These are phyloP conservation scores for Rhinella marina DNA, from an alignment of 2,797 vertebrate genomes.

Conservation along the genomic window DNA sequence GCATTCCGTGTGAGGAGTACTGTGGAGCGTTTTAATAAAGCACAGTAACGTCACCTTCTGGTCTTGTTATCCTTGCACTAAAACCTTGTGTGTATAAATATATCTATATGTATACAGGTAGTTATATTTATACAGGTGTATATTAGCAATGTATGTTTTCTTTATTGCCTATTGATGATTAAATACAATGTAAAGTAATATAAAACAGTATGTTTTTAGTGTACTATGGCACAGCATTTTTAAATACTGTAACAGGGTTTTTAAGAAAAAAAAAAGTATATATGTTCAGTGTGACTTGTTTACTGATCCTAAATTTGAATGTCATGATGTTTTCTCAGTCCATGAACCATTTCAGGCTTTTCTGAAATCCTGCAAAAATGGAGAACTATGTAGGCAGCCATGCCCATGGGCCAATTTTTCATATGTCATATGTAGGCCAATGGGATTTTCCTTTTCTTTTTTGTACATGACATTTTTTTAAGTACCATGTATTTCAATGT, in stretches of 20 bases:
- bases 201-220: conserved; percentile 77
- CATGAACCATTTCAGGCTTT: conserved; percentile 76
- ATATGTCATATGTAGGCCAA: conserved; percentile 76
- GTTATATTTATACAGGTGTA: conserved; percentile 63
- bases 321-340: conserved; percentile 76
- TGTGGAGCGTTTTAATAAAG: conserved; percentile 85
- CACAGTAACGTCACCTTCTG: conserved; percentile 89
- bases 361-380: conserved; percentile 35
- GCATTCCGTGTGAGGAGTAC: conserved; percentile 95
- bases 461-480: conserved; percentile 83
- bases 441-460: conserved; percentile 79
- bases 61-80: conserved; percentile 98
- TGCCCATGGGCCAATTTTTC: conserved; percentile 78
- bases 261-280: conserved; percentile 75
- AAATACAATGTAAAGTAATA: conserved; percentile 69
- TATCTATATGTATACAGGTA: conserved; percentile 58
- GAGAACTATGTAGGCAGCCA: conserved; percentile 43
- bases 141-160: conserved; percentile 59
- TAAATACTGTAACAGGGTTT: conserved; percentile 79
- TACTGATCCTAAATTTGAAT: conserved; percentile 78
- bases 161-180: conserved; percentile 53
- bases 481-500: conserved; percentile 82
- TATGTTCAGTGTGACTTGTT: conserved; percentile 76
- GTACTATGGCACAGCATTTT: conserved; percentile 78
- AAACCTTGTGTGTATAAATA: conserved; percentile 72